phyloP scores from a whole-genome alignment of 2,888 invertebrate genomes.

The Siphonodentalium dalli region DNA sequence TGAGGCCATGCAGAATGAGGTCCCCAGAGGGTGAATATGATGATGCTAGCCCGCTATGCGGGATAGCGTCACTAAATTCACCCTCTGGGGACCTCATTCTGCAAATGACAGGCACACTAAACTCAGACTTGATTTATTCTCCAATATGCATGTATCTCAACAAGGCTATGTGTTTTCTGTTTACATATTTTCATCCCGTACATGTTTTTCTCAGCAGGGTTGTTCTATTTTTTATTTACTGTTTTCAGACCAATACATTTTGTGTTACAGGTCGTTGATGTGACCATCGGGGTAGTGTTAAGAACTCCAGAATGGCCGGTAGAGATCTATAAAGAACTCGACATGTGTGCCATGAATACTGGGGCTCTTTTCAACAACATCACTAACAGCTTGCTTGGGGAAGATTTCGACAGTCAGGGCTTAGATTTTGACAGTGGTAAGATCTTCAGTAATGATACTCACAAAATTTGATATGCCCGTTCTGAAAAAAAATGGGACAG shows the following conservation, averaged over 20 bases:
- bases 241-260: no score
- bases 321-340: conserved; percentile 82
- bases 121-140: no score
- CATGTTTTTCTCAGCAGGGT: background rate
- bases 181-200: background rate
- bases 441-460: background rate
- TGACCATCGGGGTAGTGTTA: conserved; percentile 74
- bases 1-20: background rate
- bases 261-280: conserved; percentile 42
- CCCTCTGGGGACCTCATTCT: no score
- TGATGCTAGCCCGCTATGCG: no score
- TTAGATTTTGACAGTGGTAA: conserved; percentile 53
- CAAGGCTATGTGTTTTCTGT: background rate
- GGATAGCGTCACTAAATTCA: no score
- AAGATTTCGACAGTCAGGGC: conserved; percentile 55
- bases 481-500: no score
- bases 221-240: no score
- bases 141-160: background rate
- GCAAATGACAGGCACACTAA: no score
- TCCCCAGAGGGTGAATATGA: no score
- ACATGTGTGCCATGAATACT: conserved; percentile 84
- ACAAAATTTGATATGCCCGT: background rate
- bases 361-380: conserved; percentile 71
- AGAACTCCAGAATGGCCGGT: conserved; percentile 88
- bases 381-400: conserved; percentile 60